Percentiles rank a stretch among this genome's conserved stretches.
phyloP scores from a whole-genome alignment of 2,797 vertebrate genomes.

The Dipus sagitta region DNA sequence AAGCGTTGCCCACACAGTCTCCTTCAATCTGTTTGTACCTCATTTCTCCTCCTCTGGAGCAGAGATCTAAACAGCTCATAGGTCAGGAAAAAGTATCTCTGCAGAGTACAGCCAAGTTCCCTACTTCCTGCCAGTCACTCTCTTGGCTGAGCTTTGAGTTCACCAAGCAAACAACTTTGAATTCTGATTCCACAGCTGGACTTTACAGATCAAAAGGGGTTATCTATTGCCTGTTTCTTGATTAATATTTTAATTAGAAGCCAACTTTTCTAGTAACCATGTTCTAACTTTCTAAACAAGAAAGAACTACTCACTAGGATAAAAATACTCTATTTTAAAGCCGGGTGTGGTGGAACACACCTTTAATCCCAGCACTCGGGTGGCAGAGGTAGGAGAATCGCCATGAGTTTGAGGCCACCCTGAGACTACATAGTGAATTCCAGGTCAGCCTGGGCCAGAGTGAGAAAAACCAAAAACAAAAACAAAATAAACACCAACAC shows the following conservation, averaged over 20 bases:
- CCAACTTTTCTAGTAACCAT: conserved; percentile 51
- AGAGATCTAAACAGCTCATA: conserved; percentile 70
- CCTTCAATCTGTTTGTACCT: conserved; percentile 69
- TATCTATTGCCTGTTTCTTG: conserved; percentile 62
- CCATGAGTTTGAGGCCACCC: too few species aligned
- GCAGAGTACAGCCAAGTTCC: conserved; percentile 67
- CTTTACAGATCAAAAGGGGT: conserved; percentile 27
- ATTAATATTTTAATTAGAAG: conserved; percentile 57
- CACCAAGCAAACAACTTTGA: conserved; percentile 56
- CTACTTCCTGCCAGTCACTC: conserved; percentile 71
- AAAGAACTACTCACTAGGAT: conserved; percentile 7
- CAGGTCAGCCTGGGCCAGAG: too few species aligned
- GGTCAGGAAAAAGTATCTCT: conserved; percentile 76
- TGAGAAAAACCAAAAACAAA: too few species aligned
- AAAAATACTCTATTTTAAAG: conserved; percentile 23
- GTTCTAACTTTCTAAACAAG: conserved; percentile 48
- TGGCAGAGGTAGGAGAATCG: too few species aligned
- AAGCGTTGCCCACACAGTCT: conserved; percentile 59
- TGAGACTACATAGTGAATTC: too few species aligned
- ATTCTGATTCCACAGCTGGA: conserved; percentile 37
- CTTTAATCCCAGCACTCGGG: too few species aligned
- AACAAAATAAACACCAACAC: not conserved
- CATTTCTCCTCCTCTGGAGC: conserved; percentile 64
- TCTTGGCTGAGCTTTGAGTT: conserved; percentile 70
- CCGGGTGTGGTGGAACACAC: too few species aligned